phyloP scores from a whole-genome alignment of 1,140 invertebrate genomes.

The Cotesia chilonis region DNA sequence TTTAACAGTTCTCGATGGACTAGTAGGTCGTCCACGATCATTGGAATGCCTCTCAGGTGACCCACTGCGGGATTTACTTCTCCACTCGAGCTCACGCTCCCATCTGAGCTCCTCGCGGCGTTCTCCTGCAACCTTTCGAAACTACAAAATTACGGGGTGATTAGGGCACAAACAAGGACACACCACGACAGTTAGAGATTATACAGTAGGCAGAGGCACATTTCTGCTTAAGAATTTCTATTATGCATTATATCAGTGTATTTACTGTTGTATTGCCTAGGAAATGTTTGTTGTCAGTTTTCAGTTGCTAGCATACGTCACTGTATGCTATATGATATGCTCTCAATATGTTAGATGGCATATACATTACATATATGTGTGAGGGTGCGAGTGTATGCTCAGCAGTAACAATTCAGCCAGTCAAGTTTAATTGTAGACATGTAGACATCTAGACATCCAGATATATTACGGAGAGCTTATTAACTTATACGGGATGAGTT shows the following conservation, averaged over 20 bases:
- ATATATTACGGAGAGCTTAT: not conserved
- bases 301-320: no score
- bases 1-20: conserved; percentile 53
- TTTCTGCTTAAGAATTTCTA: conserved; percentile 6
- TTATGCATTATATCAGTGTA: no score
- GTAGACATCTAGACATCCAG: not conserved
- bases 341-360: no score
- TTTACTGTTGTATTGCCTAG: no score
- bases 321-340: no score
- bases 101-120: conserved; percentile 63
- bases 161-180: conserved; percentile 57
- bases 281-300: no score
- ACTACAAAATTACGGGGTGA: conserved; percentile 64
- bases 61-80: conserved; percentile 62
- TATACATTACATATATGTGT: conserved; percentile 24
- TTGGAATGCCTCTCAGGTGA: conserved; percentile 54
- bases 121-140: conserved; percentile 68
- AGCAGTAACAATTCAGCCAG: conserved; percentile 6
- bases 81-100: conserved; percentile 65
- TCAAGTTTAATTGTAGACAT: not conserved
- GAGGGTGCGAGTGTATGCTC: not conserved
- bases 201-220: conserved; percentile 31
- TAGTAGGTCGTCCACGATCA: conserved; percentile 49
- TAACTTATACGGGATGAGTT: not conserved
- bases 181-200: conserved; percentile 57